Percentiles rank a stretch among this genome's conserved stretches.
Evolutionary conservation across 2,113 vertebrate genomes (phyloP).

Genomic region (Scomber japonicus): DNA sequence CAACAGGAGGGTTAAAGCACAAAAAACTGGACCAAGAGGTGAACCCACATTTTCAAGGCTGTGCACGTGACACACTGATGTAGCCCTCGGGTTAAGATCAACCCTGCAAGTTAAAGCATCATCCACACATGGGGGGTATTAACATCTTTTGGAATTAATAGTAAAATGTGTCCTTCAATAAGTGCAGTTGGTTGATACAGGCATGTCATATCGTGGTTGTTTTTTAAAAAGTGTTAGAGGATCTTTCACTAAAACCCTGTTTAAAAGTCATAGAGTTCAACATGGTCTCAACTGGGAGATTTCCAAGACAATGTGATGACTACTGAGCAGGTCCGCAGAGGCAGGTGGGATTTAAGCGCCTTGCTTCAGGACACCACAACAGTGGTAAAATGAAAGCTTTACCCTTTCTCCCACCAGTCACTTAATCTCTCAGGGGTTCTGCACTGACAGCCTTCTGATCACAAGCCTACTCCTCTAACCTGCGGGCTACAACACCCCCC

Average conservation of each 20-base stretch:
- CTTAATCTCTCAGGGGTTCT: slow-evolving; percentile 21
- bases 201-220: no score
- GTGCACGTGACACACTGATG: not conserved
- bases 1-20: no score
- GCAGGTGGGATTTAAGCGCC: not conserved
- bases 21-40: not conserved
- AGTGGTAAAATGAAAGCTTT: slow-evolving; percentile 24
- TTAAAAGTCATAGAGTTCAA: not conserved
- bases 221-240: not conserved
- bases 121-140: not conserved
- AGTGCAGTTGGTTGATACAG: not conserved
- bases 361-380: slow-evolving; percentile 15
- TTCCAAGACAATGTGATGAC: not conserved
- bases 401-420: slow-evolving; percentile 18
- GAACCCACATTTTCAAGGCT: not conserved
- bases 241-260: not conserved
- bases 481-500: no score
- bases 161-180: no score
- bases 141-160: not conserved
- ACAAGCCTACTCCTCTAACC: not conserved
- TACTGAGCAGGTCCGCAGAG: slow-evolving; percentile 1
- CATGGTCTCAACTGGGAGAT: slow-evolving; percentile 1
- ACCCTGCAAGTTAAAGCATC: not conserved
- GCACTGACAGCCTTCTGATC: slow-evolving; percentile 12
- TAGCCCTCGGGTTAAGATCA: not conserved